Base-by-base conservation (phyloP, 2,888 invertebrate species). In the Hyalella azteca region DNA sequence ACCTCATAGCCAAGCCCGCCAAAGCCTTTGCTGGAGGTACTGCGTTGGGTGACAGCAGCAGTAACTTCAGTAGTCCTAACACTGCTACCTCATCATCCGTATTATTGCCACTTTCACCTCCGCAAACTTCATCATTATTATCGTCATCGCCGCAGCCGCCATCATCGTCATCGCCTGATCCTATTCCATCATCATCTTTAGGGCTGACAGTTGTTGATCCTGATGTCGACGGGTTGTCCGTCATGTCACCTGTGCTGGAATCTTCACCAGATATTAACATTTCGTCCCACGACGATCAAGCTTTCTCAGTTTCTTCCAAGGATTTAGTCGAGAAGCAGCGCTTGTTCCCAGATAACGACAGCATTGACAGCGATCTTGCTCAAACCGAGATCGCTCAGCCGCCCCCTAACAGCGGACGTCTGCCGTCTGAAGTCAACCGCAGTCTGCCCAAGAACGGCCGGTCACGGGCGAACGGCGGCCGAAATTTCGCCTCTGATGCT, bases 71-170 rank as follows among this genome's bases (percentile, higher is more conserved):
- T 19, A 66, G 36, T 36, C 66, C 36, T 15, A 66, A 66, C 39
- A 66, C 36, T 66, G 66, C 66, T 66, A 66, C 66, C 66, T 66
- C 66, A 32, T 66, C 66, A 66, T 36, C 66, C 36, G 32, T 36
- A 11, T 66, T 36, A 36, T 66, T 36, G 19, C 66, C 13, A 19
- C 66, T n/a, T 36, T 36, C 39, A 36, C 36, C 36, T 2, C 36
- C 4, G 66, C 29, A 32, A 36, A 29, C 29, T 32, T 66, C 36
- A 59, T 54, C 54, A 54, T 59, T 32, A 66, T 22, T 19, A 66
- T 66, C 66, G 9, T 29, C 39, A 66, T 29, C 66, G 36, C 36
- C 60, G 3, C 19, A 32, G 13, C 26, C 54, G 3, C 29, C 39
- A 36, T 36, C 36, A 1, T 66, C 19, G 66, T 36, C 66, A 22